phyloP scores from a whole-genome alignment of 2,797 vertebrate genomes.

The Enteromius anoplus region DNA sequence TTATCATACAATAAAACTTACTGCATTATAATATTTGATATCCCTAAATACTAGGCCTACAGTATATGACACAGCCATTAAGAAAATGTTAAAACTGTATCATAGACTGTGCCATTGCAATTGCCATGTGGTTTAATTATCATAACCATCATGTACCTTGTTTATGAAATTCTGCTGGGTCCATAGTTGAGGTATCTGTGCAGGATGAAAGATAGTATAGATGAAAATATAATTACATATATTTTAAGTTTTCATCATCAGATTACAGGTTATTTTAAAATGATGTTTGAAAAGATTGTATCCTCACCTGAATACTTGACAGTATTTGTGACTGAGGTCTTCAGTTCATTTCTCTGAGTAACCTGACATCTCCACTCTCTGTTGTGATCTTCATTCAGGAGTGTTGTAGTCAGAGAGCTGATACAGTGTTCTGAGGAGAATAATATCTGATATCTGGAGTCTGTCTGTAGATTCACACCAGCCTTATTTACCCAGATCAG shows the following conservation, averaged over 20 bases:
- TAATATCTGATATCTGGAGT: conserved; percentile 24
- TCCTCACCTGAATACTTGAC: neutral
- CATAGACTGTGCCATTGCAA: neutral
- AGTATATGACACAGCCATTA: neutral
- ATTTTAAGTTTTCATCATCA: neutral
- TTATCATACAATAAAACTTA: neutral
- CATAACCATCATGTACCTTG: neutral
- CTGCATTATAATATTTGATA: neutral
- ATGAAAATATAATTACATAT: neutral
- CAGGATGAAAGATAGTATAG: neutral
- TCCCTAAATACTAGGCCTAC: neutral
- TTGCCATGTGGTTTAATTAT: neutral
- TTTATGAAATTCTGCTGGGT: neutral
- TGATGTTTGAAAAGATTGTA: neutral
- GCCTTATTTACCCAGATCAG: conserved; percentile 21
- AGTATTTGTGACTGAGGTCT: neutral
- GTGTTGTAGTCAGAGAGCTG: neutral
- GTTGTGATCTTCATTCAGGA: conserved; percentile 33
- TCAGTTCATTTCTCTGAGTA: neutral
- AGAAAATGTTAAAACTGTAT: neutral
- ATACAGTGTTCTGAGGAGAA: neutral
- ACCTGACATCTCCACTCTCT: conserved; percentile 18
- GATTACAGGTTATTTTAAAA: neutral
- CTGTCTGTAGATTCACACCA: neutral
- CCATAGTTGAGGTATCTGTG: neutral